Evolutionary conservation across 2,797 vertebrate species (phyloP).

Genomic region (Coilia nasus): DNA sequence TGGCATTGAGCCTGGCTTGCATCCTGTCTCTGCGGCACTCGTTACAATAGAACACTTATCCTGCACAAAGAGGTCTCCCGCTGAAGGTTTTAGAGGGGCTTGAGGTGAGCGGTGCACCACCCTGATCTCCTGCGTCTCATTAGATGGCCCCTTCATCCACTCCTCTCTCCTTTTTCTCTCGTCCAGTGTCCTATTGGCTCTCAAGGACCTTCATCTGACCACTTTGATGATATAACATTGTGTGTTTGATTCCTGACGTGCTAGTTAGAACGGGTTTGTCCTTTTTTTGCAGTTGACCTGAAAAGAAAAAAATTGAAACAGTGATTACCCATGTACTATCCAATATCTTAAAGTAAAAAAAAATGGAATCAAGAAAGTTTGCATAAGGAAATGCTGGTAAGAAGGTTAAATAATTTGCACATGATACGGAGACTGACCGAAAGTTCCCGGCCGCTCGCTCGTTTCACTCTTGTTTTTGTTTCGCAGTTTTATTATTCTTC

Average conservation of each 20-base stretch:
- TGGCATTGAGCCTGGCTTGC: conserved; percentile 61
- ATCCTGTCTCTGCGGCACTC: conserved; percentile 62
- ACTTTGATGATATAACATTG: conserved; percentile 15
- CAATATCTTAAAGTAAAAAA: not conserved
- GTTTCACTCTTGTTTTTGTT: conserved; percentile 25
- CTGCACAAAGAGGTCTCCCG: conserved; percentile 64
- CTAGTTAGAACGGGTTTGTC: conserved; percentile 4
- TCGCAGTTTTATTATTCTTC: conserved; percentile 44
- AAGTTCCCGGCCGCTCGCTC: conserved; percentile 32
- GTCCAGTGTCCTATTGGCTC: not conserved
- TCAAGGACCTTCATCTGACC: conserved; percentile 32
- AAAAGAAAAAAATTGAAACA: not conserved
- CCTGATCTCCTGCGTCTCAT: conserved; percentile 57
- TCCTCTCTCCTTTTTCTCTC: conserved; percentile 25
- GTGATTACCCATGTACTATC: not conserved
- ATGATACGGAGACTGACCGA: conserved; percentile 10
- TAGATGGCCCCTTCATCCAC: conserved; percentile 42
- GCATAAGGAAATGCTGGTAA: not conserved
- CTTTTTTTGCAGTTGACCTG: not conserved
- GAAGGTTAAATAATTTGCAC: not conserved
- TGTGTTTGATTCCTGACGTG: not conserved
- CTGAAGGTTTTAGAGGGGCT: conserved; percentile 64
- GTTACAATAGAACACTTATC: conserved; percentile 70
- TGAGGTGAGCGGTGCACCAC: conserved; percentile 59
- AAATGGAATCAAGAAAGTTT: not conserved